Evolutionary conservation across 2,888 invertebrate genomes (phyloP), one percentile per base, ranked within the genome.

Genomic region (Drosophila ezoana): DNA sequence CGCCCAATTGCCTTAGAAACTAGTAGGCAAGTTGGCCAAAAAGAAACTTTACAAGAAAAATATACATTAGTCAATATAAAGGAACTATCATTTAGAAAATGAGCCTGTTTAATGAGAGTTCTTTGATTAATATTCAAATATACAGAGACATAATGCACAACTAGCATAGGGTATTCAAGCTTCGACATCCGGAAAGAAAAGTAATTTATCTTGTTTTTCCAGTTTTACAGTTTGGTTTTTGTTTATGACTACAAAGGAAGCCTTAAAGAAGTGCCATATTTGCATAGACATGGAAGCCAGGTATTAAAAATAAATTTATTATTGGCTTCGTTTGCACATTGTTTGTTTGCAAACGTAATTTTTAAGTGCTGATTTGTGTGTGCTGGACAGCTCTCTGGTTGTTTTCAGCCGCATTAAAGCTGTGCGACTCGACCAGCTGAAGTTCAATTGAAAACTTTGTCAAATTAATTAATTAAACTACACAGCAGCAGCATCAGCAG

Each of bases 381-480:
- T 28, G 14, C 40, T 48, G 44, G 40, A 6, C 51, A 40, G n/a
- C 41, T 63, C 51, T 51, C 3, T 20, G 35, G 40, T 58, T 69
- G 47, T 23, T 35, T 48, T 51, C 20, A 20, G 56, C 13, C 48
- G 32, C 35, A 43, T 77, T 82, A 85, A 83, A 82, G 79, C 73
- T 54, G 18, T 33, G 37, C 40, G 40, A 11, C 45, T 35, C 18
- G 14, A 49, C 20, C 82, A 66, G 62, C 48, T 63, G 59, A 68
- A 65, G 62, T 79, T 76, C 82, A 79, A 84, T 84, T 77, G 78
- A 77, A 89, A 89, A 87, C 75, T 89, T 84, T 78, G 76, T 76
- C 81, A 81, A 88, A 89, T 88, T 88, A 85, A 85, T 85, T 85
- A 85, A 85, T 85, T 83, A 85, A 88, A 81, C 87, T 81, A 81